These are phyloP conservation scores for Cyanistes caeruleus DNA, from an alignment of 2,113 vertebrate genomes.

Conservation along the genomic window DNA sequence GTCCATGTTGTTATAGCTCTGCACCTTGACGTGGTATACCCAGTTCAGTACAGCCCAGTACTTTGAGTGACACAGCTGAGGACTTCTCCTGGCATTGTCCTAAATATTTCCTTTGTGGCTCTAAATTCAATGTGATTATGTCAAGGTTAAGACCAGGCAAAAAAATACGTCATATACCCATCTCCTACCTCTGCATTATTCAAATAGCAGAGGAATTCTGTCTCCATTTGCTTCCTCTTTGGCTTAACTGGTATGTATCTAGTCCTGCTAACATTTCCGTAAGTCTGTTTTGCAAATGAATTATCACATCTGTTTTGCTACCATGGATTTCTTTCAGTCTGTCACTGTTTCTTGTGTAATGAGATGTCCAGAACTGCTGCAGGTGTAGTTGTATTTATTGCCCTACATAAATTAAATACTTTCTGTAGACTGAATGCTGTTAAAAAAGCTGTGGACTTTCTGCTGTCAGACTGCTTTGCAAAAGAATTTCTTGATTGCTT, in stretches of 20 bases:
- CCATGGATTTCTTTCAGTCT: not conserved
- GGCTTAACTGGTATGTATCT: not conserved
- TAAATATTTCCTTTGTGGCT: not conserved
- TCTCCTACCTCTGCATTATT: not conserved
- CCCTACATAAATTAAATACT: not conserved
- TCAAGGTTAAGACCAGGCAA: not conserved
- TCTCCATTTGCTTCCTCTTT: not conserved
- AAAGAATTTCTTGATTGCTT: not conserved
- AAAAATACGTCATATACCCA: not conserved
- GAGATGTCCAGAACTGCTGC: not conserved
- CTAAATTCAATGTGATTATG: not conserved
- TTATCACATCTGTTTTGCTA: not conserved
- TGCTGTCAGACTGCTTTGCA: not conserved
- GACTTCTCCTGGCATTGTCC: not conserved
- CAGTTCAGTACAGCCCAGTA: not conserved
- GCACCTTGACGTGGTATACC: not conserved
- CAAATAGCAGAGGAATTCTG: not conserved
- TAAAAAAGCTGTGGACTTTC: not conserved
- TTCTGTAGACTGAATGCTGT: not conserved
- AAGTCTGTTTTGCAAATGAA: not conserved
- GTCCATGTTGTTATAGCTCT: not conserved
- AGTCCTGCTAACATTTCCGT: not conserved
- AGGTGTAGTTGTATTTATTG: conserved; percentile 20
- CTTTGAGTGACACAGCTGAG: not conserved
- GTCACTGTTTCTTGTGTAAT: not conserved